Base-by-base conservation (phyloP, 2,113 vertebrate genomes). In the Phasianus colchicus region DNA sequence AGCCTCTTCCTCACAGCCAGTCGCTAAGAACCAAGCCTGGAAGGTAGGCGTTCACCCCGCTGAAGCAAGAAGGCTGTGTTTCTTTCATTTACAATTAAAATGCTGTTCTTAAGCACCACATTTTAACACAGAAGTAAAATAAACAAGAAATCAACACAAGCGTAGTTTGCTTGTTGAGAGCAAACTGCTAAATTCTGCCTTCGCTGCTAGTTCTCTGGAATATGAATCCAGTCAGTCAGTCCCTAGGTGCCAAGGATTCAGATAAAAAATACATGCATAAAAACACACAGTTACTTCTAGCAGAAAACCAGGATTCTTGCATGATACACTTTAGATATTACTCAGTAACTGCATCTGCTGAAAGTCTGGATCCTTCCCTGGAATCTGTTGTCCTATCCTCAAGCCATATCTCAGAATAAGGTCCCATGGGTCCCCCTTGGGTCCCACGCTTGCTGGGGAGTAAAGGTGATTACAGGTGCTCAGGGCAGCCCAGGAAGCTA, bases 281-380 rank as follows among this genome's bases (percentile, higher is more conserved):
- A 96, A 95, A 57, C 93, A 96, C 90, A 87, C 89, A 92, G 93
- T 75, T 92, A 78, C 85, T 94, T 94, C 57, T 78, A 95, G 80
- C 93, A 95, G 88, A 95, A 93, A 90, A 90, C 88, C 95, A 95
- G 83, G 70, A 94, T 95, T 95, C 58, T 24, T 95, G 91, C 95
- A 65, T 55, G 88, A 81, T 76, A 86, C 75, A 81, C 85, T 93
- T 91, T 92, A 95, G 91, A 78, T 93, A 96, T 92, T 95, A 95
- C 91, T 96, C 89, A 96, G 78, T 94, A 86, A 76, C 54, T 96
- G 91, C 89, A 95, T 96, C 96, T 97, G 96, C 80, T 94, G 76
- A 92, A 79, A 92, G 85, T 89, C 93, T 95, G 95, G 89, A 95
- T 94, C 66, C 64, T 90, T 95, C 91, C 58, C 52, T 94, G 71